Evolutionary conservation across 92 coral and sea anemone genomes (phyloP), one percentile per base, ranked within the genome.

Genomic region (Meandrina meandrites): DNA sequence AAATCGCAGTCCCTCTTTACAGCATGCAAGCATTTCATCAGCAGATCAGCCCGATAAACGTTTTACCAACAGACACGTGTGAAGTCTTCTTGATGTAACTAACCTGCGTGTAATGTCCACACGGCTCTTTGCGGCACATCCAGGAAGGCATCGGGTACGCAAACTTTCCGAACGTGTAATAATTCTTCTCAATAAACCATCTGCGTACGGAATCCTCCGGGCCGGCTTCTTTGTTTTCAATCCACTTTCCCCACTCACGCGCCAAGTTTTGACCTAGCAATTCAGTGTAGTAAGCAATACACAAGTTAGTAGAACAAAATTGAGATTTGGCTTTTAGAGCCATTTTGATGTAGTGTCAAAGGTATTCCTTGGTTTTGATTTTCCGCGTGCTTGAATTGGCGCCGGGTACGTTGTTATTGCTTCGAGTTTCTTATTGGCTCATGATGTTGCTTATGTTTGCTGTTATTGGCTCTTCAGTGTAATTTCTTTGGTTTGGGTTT

Each of bases 31-130:
- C 27, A 57, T 57, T 57, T 57, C 64, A 5, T n/a, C n/a, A 7
- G 64, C n/a, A 10, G 67, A 5, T n/a, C n/a, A 7, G 64, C n/a
- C 9, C 28, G 67, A 58, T 58, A 58, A 58, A 6, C 27, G 22
- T 21, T 58, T 58, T 58, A 21, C 8, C 28, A 21, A 58, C 53
- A 48, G n/a, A 5, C 11, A 3, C 2, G 22, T 18, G 24, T 8
- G 15, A 48, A 0, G 68, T 22, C 22, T 1, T 60, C 1, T 7
- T 60, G 68, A 60, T 60, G 24, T 60, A 6, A 47, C 82, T 75
- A 35, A 87, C 93, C 90, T 90, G 93, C 12, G 93, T 90, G 80
- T 90, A 90, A 10, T 90, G 93, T n/a, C 93, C 93, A 76, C 93
- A 90, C 1, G 90, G 90, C 19, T 56, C 34, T 50, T 32, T 37